These are phyloP conservation scores for Paralichthys olivaceus DNA, from an alignment of 2,113 vertebrate species.

Conservation along the genomic window DNA sequence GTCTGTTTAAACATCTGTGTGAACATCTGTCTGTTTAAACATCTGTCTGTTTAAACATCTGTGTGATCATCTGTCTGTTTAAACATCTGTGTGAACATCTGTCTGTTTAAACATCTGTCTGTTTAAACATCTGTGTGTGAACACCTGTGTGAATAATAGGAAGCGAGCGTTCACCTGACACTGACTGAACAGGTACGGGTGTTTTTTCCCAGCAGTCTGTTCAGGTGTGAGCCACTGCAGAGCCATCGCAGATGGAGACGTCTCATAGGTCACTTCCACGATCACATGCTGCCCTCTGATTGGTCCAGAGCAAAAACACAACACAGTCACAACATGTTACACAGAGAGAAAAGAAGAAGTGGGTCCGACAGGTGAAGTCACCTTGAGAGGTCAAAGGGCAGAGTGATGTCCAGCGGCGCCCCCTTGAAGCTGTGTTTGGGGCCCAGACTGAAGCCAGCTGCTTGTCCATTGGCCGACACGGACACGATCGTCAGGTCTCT, in stretches of 20 bases:
- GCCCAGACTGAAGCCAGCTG: conserved; percentile 86
- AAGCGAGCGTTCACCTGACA: conserved; percentile 76
- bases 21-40: too few relatives aligned
- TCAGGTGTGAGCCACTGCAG: conserved; percentile 95
- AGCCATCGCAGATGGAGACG: conserved; percentile 89
- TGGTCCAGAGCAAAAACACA: conserved; percentile 17
- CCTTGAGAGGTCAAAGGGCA: conserved; percentile 92
- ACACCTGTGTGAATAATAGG: too few relatives aligned
- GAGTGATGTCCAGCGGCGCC: conserved; percentile 86
- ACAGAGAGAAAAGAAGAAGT: not conserved
- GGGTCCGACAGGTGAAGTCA: conserved; percentile 62
- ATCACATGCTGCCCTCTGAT: conserved; percentile 92
- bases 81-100: too few relatives aligned
- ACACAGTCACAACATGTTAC: not conserved
- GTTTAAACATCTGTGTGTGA: not conserved
- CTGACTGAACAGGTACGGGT: conserved; percentile 97
- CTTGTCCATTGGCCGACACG: conserved; percentile 87
- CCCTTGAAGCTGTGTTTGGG: conserved; percentile 91
- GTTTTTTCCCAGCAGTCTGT: conserved; percentile 93
- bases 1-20: not conserved
- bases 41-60: not conserved
- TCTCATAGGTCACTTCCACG: conserved; percentile 92
- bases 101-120: not conserved
- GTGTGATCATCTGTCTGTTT: not conserved
- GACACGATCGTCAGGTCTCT: conserved; percentile 87